phyloP scores from a whole-genome alignment of 2,113 vertebrate genomes.

The Chauna torquata region DNA sequence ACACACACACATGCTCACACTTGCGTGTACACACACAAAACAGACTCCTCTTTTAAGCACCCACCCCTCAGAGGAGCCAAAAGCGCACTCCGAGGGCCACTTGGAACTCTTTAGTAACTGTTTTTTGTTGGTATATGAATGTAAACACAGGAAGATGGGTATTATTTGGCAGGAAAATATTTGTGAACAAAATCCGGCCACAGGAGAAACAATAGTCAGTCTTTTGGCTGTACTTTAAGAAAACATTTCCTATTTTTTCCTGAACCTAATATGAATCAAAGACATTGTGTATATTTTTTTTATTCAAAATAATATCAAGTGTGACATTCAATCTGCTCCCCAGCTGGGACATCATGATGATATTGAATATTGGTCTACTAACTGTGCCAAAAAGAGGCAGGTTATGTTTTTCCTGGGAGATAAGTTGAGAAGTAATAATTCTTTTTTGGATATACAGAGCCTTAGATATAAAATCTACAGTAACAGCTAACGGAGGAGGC shows the following conservation, averaged over 20 bases:
- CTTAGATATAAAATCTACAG: background rate
- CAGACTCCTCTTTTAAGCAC: background rate
- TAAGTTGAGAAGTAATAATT: background rate
- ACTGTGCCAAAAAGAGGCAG: background rate
- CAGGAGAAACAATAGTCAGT: background rate
- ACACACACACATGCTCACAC: fast-evolving
- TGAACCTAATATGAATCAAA: background rate
- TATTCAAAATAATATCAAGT: background rate
- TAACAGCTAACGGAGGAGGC: background rate
- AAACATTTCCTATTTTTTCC: constrained; percentile 26
- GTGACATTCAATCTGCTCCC: background rate
- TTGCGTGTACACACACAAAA: background rate
- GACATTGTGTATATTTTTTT: background rate
- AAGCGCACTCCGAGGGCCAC: background rate
- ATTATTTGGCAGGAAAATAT: constrained; percentile 25
- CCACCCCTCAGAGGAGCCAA: background rate
- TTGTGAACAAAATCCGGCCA: background rate
- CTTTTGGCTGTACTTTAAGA: constrained; percentile 29
- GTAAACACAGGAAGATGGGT: constrained; percentile 44
- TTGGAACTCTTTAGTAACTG: background rate
- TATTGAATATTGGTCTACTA: background rate
- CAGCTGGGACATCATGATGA: background rate
- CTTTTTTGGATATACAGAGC: background rate
- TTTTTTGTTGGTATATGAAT: background rate
- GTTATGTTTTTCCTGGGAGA: background rate